These are phyloP conservation scores for Syndactyla subalaris DNA, from an alignment of 2,797 vertebrate species.

Conservation along the genomic window DNA sequence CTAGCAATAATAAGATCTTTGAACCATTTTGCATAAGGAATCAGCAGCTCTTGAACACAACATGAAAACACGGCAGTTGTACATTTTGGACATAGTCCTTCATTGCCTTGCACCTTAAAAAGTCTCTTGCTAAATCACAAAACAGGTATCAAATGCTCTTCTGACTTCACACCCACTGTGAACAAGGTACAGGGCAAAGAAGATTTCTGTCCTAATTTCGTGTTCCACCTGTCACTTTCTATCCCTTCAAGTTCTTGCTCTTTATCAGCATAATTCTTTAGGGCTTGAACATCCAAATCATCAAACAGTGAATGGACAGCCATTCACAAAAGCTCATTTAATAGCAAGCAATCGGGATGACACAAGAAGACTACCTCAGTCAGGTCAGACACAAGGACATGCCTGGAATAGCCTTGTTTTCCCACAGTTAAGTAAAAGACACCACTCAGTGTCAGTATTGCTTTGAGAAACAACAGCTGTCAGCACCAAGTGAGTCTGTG, in stretches of 20 bases:
- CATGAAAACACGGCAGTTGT: background rate
- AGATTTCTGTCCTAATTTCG: background rate
- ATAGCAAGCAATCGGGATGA: background rate
- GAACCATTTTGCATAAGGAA: background rate
- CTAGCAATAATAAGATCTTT: background rate
- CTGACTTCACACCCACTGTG: background rate
- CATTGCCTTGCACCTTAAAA: background rate
- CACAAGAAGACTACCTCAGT: constrained; percentile 25
- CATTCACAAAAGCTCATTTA: background rate
- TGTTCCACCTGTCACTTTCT: background rate
- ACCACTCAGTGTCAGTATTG: background rate
- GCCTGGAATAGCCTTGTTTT: background rate
- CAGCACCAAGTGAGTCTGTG: background rate
- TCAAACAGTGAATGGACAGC: background rate
- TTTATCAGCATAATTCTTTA: background rate
- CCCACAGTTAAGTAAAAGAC: background rate
- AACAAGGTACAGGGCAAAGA: background rate
- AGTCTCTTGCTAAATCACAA: background rate
- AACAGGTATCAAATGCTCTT: background rate
- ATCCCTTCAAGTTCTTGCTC: background rate
- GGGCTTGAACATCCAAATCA: background rate
- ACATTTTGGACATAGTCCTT: background rate
- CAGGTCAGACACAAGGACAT: background rate
- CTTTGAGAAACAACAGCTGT: background rate
- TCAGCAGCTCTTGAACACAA: background rate